A percentile compares a stretch with the other conserved stretches of the same genome.
phyloP scores from a whole-genome alignment of 2,888 invertebrate genomes.

The Conus canariensis region DNA sequence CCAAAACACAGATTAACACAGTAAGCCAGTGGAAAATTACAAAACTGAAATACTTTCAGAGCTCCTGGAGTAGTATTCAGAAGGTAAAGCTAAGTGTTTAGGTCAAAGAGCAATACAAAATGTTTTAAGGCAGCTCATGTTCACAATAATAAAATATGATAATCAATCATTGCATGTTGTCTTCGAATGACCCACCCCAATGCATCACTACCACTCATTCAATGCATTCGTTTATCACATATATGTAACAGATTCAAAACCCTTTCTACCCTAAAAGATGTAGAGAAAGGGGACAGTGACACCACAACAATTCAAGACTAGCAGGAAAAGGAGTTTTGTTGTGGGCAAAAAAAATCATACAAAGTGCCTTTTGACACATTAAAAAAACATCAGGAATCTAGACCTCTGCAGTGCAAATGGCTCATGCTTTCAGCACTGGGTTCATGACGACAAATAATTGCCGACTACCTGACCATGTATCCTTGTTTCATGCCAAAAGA shows the following conservation, averaged over 20 bases:
- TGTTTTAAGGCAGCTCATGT: constrained; percentile 16
- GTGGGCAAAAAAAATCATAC: too few species aligned
- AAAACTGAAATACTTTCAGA: constrained; percentile 17
- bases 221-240: neutral
- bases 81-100: neutral
- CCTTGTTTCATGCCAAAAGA: too few species aligned
- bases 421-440: too few species aligned
- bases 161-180: neutral
- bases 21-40: constrained; percentile 25
- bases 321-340: neutral
- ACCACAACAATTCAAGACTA: neutral
- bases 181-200: neutral
- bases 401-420: too few species aligned
- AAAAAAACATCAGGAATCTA: too few species aligned
- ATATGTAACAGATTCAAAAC: neutral
- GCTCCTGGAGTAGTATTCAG: neutral
- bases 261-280: neutral
- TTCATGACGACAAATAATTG: too few species aligned
- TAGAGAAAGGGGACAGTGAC: neutral
- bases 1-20: neutral
- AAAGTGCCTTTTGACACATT: too few species aligned
- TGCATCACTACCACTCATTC: neutral
- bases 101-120: neutral
- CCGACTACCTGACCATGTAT: too few species aligned
- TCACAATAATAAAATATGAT: neutral